A percentile compares a stretch with the other conserved stretches of the same genome.
Evolutionary conservation across 2,888 invertebrate genomes (phyloP).

Genomic region (Diplazon laetatorius): DNA sequence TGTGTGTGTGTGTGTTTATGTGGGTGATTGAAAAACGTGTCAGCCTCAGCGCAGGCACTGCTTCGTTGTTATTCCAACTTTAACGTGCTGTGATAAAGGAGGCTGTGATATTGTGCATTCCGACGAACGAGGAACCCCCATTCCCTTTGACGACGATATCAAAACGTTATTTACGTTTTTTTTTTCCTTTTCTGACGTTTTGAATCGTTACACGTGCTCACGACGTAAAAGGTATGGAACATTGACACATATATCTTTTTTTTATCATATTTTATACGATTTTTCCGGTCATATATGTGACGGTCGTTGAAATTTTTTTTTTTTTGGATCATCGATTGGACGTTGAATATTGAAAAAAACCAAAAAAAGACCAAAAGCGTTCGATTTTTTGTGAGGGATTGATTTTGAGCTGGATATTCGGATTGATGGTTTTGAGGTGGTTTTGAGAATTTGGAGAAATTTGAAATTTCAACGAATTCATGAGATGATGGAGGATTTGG

Average conservation of each 20-base stretch:
- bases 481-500: too few species aligned
- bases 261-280: background rate
- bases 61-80: conserved; percentile 55
- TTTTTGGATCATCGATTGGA: background rate
- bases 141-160: conserved; percentile 15
- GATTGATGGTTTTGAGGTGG: too few species aligned
- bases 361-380: conserved; percentile 2
- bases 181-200: conserved; percentile 14
- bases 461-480: too few species aligned
- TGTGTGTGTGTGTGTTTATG: conserved; percentile 7
- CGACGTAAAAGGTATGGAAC: conserved; percentile 21
- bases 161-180: too few species aligned
- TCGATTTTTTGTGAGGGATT: background rate
- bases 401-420: too few species aligned
- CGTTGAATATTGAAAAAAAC: background rate
- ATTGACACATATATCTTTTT: too few species aligned
- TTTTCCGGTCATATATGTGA: background rate
- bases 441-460: too few species aligned
- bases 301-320: too few species aligned
- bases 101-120: conserved; percentile 70
- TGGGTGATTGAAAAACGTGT: background rate
- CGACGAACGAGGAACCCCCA: conserved; percentile 19
- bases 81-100: conserved; percentile 72
- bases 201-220: background rate
- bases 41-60: background rate